Conservation (phyloP, 2,888 invertebrate species). For the Torymus auratus region DNA sequence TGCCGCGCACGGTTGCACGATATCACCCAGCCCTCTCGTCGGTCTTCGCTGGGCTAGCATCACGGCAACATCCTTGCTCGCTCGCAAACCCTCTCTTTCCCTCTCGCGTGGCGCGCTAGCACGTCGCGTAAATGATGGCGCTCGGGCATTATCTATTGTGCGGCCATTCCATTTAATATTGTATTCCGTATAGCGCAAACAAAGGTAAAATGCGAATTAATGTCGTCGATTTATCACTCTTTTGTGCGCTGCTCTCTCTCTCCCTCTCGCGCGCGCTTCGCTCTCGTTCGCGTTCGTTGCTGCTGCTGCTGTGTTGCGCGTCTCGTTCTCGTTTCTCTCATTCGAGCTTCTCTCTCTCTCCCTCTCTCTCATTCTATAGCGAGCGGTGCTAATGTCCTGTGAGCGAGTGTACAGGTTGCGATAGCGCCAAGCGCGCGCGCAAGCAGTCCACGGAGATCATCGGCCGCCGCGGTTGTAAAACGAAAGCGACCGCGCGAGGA, state of each 20-base stretch:
- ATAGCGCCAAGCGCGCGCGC: background rate
- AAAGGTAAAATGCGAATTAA: slow-evolving; percentile 77
- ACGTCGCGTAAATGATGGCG: slow-evolving; percentile 72
- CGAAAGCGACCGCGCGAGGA: background rate
- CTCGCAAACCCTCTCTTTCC: background rate
- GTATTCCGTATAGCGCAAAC: slow-evolving; percentile 75
- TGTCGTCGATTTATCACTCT: slow-evolving; percentile 76
- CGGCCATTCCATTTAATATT: slow-evolving; percentile 76
- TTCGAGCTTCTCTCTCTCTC: background rate
- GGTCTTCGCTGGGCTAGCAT: background rate
- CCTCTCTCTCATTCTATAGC: background rate
- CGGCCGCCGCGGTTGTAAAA: slow-evolving; percentile 5
- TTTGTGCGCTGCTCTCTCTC: slow-evolving; percentile 69
- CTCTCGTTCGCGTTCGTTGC: slow-evolving; percentile 51
- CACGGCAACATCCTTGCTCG: background rate
- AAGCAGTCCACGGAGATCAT: background rate
- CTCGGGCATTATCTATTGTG: slow-evolving; percentile 75
- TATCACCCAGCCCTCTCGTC: no score
- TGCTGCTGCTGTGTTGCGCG: slow-evolving; percentile 34
- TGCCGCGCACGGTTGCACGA: no score
- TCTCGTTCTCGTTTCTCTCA: slow-evolving; percentile 39
- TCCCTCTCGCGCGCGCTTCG: slow-evolving; percentile 59
- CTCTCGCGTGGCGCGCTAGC: slow-evolving; percentile 48
- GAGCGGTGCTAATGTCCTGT: slow-evolving; percentile 28
- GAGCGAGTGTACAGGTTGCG: slow-evolving; percentile 11